phyloP scores from a whole-genome alignment of 1,140 invertebrate genomes.

The Eupristina koningsbergeri region DNA sequence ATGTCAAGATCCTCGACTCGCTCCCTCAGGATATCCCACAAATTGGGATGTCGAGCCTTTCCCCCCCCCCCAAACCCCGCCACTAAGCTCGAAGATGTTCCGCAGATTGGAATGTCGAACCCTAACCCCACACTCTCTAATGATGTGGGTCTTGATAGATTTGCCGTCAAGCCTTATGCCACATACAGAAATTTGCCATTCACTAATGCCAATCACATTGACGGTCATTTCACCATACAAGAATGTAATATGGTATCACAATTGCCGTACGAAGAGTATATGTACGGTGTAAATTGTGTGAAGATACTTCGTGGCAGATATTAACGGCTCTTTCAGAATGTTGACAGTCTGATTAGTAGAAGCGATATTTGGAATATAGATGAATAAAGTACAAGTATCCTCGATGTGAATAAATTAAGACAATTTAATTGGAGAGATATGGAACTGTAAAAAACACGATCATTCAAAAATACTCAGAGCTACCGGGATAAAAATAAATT shows the following conservation, averaged over 20 bases:
- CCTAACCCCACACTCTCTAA: background rate
- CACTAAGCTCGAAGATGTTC: constrained; percentile 12
- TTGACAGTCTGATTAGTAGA: background rate
- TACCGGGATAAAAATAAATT: background rate
- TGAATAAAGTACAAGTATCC: background rate
- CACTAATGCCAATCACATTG: constrained; percentile 2
- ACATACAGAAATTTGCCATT: background rate
- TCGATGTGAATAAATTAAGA: background rate
- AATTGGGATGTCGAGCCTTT: constrained; percentile 6
- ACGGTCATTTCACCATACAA: background rate
- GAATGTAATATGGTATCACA: background rate
- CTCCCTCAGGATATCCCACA: background rate
- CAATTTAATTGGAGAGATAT: background rate
- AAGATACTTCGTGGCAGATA: background rate
- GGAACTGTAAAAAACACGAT: background rate
- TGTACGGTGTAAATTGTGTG: background rate
- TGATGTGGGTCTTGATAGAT: constrained; percentile 17
- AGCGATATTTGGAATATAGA: background rate
- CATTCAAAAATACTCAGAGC: background rate
- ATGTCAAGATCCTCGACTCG: background rate
- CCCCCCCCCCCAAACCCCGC: background rate
- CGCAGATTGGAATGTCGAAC: constrained; percentile 12
- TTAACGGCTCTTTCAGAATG: background rate
- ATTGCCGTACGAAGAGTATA: background rate
- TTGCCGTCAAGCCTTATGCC: background rate